Evolutionary conservation across 2,113 vertebrate genomes (phyloP), one percentile per base, ranked within the genome.

Genomic region (Podarcis muralis): DNA sequence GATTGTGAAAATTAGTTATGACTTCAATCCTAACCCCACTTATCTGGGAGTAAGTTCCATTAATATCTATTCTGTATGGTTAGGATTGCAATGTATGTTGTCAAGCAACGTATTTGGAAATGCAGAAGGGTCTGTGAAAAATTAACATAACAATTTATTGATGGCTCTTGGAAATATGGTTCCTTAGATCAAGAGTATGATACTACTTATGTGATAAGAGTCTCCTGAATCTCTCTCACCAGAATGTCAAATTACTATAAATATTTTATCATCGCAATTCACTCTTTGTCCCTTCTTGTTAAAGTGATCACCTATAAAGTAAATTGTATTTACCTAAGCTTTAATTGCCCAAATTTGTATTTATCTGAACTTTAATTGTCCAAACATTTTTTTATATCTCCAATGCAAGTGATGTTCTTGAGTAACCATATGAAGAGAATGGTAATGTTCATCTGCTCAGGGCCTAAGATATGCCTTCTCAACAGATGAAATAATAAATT

Each of bases 1-100:
- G 43, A 94, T 95, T 94, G 93, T 91, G 81, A 94, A 90, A 93
- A 93, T 78, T 93, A 95, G 95, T 93, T 94, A 20, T 62, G 59
- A 62, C 16, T 62, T 15, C 3, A 62, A 62, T 62, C 59, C 59
- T 20, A 62, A 62, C 59, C 59, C 18, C 18, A 62, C 59, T 62
- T 62, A 62, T 5, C 59, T 62, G 13, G 59, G 59, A 62, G 59
- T 62, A 62, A 62, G 18, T 5, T 20, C 13, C 59, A 62, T 20
- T 62, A 20, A 62, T 20, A 62, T 20, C 59, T 20, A 4, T 62
- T 20, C 59, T 62, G 59, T 20, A 20, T 62, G 59, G 18, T 62
- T 62, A 62, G 59, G 59, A 62, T 62, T 62, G 59, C 18, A 20
- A 15, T 62, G 59, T 18, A 93, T 88, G 89, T 93, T 95, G 84